Conservation (phyloP, 2,888 invertebrate genomes). For the Cantharis rufa region DNA sequence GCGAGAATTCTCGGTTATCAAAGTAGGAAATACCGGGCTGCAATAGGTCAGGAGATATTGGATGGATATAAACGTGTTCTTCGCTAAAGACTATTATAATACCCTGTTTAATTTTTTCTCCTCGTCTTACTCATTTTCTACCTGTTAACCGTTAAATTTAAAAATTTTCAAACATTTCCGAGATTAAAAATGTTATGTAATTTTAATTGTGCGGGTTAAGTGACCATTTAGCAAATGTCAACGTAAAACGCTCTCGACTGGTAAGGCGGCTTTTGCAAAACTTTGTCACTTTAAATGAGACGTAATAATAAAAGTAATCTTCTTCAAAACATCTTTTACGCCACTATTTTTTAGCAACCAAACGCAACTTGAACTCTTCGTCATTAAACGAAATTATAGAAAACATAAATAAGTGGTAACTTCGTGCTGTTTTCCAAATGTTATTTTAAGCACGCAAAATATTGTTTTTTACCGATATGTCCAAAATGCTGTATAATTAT, state of each 20-base stretch:
- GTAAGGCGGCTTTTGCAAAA: neutral
- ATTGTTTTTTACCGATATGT: neutral
- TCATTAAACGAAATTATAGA: neutral
- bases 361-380: neutral
- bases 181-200: neutral
- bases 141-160: neutral
- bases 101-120: neutral
- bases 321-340: neutral
- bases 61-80: conserved; percentile 6
- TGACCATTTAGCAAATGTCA: neutral
- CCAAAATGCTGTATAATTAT: neutral
- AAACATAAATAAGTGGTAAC: neutral
- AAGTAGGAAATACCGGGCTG: conserved; percentile 20
- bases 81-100: conserved; percentile 8
- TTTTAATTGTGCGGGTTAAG: neutral
- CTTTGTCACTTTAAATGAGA: neutral
- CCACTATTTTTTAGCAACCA: neutral
- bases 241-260: neutral
- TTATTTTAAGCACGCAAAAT: conserved; percentile 7
- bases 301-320: neutral
- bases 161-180: neutral
- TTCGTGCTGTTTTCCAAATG: conserved; percentile 4
- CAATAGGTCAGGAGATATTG: conserved; percentile 20
- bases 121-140: neutral
- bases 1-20: conserved; percentile 20